These are phyloP conservation scores for Nyctereutes procyonoides DNA, from an alignment of 2,113 vertebrate genomes.

Conservation along the genomic window DNA sequence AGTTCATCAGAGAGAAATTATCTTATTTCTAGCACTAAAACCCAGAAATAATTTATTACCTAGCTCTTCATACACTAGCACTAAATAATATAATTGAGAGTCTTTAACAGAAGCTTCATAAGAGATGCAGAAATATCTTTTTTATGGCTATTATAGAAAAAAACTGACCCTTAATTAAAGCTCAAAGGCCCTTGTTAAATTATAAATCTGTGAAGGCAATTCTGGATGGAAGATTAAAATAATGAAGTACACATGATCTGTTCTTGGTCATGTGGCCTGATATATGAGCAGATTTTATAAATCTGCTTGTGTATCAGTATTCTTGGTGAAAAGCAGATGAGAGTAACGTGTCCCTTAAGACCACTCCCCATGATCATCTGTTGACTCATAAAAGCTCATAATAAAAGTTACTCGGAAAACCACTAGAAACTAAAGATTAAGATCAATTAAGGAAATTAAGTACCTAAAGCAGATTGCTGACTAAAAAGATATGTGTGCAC, in stretches of 20 bases:
- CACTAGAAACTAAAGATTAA: conserved; percentile 16
- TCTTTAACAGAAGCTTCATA: conserved; percentile 26
- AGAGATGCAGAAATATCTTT: neutral
- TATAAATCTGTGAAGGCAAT: neutral
- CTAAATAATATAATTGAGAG: neutral
- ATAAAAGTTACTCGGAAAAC: conserved; percentile 10
- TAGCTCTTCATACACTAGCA: neutral
- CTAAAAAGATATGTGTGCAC: neutral
- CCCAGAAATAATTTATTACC: neutral
- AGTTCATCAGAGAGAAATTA: neutral
- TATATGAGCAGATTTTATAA: neutral
- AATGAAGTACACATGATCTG: neutral
- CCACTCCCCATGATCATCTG: neutral
- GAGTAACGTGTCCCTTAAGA: neutral
- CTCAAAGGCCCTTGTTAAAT: neutral
- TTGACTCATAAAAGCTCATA: neutral
- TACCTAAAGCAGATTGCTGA: neutral
- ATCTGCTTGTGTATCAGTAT: neutral
- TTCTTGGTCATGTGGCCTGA: neutral
- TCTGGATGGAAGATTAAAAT: neutral
- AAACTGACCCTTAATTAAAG: neutral
- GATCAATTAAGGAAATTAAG: conserved; percentile 24
- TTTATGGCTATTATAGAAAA: neutral
- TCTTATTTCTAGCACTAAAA: neutral
- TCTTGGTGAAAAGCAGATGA: neutral